Evolutionary conservation across 2,113 vertebrate species (phyloP).

Genomic region (Columba janthina): DNA sequence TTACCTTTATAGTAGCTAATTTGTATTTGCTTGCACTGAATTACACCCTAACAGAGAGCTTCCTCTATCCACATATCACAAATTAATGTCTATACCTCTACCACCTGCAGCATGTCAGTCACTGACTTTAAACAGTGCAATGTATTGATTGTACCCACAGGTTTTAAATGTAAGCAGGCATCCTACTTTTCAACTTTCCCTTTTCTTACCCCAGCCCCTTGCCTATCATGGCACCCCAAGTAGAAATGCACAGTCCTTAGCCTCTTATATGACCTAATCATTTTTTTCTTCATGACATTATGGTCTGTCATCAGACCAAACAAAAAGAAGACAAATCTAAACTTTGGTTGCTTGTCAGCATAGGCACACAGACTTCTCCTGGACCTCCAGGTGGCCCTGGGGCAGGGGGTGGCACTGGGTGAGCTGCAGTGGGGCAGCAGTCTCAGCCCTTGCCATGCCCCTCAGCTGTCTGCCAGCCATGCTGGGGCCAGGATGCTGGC

Average conservation of each 20-base stretch:
- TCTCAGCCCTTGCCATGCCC: accelerated
- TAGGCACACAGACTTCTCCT: neutral
- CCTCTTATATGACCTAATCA: neutral
- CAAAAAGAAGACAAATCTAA: neutral
- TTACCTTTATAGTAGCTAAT: neutral
- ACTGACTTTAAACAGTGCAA: neutral
- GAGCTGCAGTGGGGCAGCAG: neutral
- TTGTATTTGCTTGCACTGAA: neutral
- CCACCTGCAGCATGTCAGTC: neutral
- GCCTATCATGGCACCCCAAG: neutral
- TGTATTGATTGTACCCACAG: neutral
- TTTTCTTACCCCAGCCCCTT: neutral
- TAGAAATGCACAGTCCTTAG: neutral
- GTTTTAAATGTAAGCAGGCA: neutral
- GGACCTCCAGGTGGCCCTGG: neutral
- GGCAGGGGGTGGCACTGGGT: too few relatives aligned
- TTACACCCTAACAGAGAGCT: neutral
- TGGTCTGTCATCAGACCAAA: neutral
- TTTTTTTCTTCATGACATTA: neutral
- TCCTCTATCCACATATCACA: neutral
- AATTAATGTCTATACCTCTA: neutral
- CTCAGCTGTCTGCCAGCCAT: neutral
- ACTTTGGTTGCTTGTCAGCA: neutral
- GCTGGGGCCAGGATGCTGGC: neutral
- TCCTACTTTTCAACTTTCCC: neutral